Evolutionary conservation across 2,888 invertebrate species (phyloP), one percentile per base, ranked within the genome.

Genomic region (Hypselothyrea guttata): DNA sequence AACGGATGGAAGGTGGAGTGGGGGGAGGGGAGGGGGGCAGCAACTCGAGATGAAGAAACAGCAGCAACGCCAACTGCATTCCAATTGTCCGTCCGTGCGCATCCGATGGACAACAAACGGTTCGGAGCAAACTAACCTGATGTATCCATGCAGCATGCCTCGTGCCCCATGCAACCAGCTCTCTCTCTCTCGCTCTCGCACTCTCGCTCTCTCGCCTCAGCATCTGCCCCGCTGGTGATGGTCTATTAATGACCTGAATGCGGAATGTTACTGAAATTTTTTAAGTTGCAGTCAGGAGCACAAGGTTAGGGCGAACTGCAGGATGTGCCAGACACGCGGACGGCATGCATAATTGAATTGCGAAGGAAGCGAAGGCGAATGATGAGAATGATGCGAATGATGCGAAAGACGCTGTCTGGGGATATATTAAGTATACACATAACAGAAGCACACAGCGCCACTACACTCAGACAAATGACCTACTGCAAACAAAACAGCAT

Each of bases 191-290:
- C 22, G 13, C 40, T n/a, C n/a, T n/a, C n/a, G n/a, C 40, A 37
- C 34, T 15, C 33, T 42, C 54, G 22, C 22, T 5, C 22, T 22
- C 40, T 22, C 22, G 13, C 40, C 46, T 37, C 16, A 13, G 30
- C 37, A 3, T 8, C 34, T 48, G 44, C 18, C 40, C 57, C 45
- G 42, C 61, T 62, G 78, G 65, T 82, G 85, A 79, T 79, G 79
- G 78, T 79, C 83, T 79, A 84, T 84, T 79, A 79, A 79, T 84
- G 78, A 84, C 76, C 76, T 83, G 78, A 79, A 79, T 83, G 72
- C 66, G 78, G 85, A 83, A 79, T 79, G 83, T 71, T 71, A 71
- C 72, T 72, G 65, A 66, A 47, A 69, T 67, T 62, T 61, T 69
- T 54, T 45, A 48, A 22, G 55, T 60, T 74, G 56, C 62, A 70